phyloP scores from a whole-genome alignment of 2,797 vertebrate species.

The Sebastes flavidus region DNA sequence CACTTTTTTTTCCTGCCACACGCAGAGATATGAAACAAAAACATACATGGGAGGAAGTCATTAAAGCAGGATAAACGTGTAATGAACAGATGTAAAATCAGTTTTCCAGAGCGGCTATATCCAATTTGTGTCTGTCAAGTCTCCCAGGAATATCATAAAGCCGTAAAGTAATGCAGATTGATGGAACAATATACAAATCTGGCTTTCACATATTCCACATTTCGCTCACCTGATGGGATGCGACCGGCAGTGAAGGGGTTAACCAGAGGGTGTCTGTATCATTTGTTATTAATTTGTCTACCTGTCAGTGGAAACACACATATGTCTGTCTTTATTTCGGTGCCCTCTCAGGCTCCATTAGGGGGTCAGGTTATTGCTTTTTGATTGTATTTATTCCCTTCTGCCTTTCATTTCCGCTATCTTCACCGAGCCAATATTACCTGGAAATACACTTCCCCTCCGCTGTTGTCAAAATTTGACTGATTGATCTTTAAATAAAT shows the following conservation, averaged over 20 bases:
- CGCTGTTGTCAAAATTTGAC: constrained; percentile 74
- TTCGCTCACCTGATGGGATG: not conserved
- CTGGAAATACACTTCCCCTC: constrained; percentile 65
- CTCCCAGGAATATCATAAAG: not conserved
- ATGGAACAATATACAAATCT: not conserved
- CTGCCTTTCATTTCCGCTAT: constrained; percentile 78
- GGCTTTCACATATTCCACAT: not conserved
- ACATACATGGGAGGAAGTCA: not conserved
- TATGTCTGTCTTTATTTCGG: constrained; percentile 83
- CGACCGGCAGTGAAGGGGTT: constrained; percentile 23
- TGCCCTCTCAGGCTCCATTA: constrained; percentile 83
- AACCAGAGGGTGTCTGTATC: constrained; percentile 50
- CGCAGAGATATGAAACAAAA: not conserved
- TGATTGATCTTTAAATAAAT: constrained; percentile 81
- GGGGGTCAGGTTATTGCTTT: constrained; percentile 83
- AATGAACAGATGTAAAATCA: not conserved
- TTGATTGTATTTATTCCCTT: constrained; percentile 83
- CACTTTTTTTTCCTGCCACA: not conserved
- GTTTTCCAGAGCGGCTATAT: not conserved
- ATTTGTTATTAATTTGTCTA: constrained; percentile 85
- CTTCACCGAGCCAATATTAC: constrained; percentile 78
- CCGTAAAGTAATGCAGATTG: not conserved
- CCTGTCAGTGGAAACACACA: constrained; percentile 82
- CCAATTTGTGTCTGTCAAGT: not conserved
- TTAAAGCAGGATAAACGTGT: not conserved